These are phyloP conservation scores for Cossypha dichroa DNA, from an alignment of 2,797 vertebrate species.

Conservation along the genomic window DNA sequence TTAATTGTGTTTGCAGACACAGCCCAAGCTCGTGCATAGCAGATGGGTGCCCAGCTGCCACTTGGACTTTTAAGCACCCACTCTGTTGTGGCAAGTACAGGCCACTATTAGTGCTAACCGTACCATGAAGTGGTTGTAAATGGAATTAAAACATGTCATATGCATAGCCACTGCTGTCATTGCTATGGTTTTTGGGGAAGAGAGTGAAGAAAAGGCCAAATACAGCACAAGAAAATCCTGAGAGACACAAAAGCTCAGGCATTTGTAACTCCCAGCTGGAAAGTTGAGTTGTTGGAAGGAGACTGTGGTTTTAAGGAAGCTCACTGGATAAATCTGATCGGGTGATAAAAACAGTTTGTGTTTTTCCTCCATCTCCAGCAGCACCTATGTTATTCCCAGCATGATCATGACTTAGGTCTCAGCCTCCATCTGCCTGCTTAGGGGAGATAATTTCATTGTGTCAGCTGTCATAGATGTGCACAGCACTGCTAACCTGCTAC, in stretches of 20 bases:
- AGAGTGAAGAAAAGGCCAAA: conserved; percentile 16
- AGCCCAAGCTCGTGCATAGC: background rate
- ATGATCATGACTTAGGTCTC: conserved; percentile 64
- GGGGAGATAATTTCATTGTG: conserved; percentile 81
- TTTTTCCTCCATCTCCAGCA: conserved; percentile 74
- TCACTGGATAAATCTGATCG: conserved; percentile 78
- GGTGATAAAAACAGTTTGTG: conserved; percentile 76
- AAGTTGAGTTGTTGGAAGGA: conserved; percentile 73
- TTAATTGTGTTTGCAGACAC: background rate
- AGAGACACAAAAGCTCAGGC: conserved; percentile 20
- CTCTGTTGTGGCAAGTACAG: background rate
- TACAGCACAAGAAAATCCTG: background rate
- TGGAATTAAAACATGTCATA: conserved; percentile 26
- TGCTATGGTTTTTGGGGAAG: background rate
- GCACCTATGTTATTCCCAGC: conserved; percentile 76
- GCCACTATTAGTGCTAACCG: background rate
- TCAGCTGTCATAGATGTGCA: conserved; percentile 69
- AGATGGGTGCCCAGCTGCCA: background rate
- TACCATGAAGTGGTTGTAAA: conserved; percentile 8
- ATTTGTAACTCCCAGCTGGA: conserved; percentile 67
- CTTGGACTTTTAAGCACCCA: background rate
- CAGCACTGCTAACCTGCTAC: conserved; percentile 38
- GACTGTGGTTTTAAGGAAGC: conserved; percentile 74
- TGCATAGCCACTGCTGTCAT: background rate
- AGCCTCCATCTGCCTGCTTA: conserved; percentile 68